Base-by-base conservation (phyloP, 2,797 vertebrate species). In the Rhinella marina region DNA sequence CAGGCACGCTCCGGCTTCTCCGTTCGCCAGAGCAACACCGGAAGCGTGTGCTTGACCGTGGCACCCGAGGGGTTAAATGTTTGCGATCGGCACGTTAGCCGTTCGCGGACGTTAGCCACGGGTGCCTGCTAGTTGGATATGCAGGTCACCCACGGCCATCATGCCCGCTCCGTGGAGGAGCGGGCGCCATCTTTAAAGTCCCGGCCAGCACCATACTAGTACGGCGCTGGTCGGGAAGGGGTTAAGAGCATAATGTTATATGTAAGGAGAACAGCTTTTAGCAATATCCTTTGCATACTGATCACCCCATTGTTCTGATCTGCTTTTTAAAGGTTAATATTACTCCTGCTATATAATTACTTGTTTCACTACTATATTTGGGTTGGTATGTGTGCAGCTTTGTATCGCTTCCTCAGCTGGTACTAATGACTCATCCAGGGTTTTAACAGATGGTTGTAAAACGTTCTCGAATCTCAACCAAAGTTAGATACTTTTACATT, bases 341-440 rank as follows among this genome's bases (percentile, higher is more conserved):
- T 27, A 57, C 25, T 57, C 7, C 76, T 78, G 23, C 52, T 78
- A 27, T 56, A 79, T 29, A 57, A 79, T 79, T 79, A 79, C 16
- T 57, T 79, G 54, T 29, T 79, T 59, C 77, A 57, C 6, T 59
- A 1, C 54, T 79, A 79, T 79, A 29, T 32, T 79, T 29, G 77
- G 77, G 7, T 79, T 78, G n/a, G n/a, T 10, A 57, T 79, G 59
- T 59, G 54, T 59, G 54, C 25, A 79, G 77, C 54, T 79, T 78
- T 78, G 76, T 78, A 56, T 78, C 76, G 9, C 76, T 78, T 79
- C 4, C 21, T 79, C 77, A 79, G 54, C 56, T 29, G 54, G 14
- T 79, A 57, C 17, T 29, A 59, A 79, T 79, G 77, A 79, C 25
- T 79, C 77, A 79, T 79, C 16, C 27, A 79, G 56, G n/a, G 59